These are phyloP conservation scores for Calcarius lapponicus DNA, from an alignment of 2,797 vertebrate species.

Conservation along the genomic window DNA sequence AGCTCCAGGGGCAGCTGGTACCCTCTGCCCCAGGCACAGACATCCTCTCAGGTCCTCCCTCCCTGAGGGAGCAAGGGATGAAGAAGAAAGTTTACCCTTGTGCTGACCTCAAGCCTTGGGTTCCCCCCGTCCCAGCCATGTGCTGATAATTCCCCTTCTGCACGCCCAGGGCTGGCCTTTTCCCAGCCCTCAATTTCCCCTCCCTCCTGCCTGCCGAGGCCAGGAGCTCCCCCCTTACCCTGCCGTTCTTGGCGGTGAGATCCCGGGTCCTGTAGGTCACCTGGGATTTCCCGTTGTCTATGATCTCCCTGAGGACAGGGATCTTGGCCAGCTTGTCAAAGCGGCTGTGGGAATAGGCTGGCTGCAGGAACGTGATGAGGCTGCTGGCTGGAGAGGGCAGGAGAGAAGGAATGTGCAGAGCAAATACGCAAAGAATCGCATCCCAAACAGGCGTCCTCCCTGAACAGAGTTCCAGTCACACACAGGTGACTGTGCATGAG, in stretches of 20 bases:
- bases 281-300: constrained; percentile 88
- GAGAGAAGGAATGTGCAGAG: not conserved
- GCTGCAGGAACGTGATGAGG: constrained; percentile 90
- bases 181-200: not conserved
- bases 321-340: constrained; percentile 88
- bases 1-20: not conserved
- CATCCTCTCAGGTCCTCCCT: not conserved
- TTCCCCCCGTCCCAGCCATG: not conserved
- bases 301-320: constrained; percentile 86
- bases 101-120: not conserved
- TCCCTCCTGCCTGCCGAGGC: not conserved
- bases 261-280: constrained; percentile 90
- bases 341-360: constrained; percentile 84
- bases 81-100: not conserved
- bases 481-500: fast-evolving
- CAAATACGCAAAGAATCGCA: not conserved
- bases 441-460: not conserved
- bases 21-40: not conserved
- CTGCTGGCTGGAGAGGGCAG: constrained; percentile 82
- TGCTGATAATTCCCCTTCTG: not conserved
- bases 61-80: not conserved
- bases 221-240: constrained; percentile 76
- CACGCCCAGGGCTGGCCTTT: fast-evolving
- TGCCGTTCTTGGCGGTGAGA: constrained; percentile 87
- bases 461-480: not conserved